Percentiles rank a stretch among this genome's conserved stretches.
phyloP scores from a whole-genome alignment of 2,888 invertebrate species.

The Endotricha flammealis region DNA sequence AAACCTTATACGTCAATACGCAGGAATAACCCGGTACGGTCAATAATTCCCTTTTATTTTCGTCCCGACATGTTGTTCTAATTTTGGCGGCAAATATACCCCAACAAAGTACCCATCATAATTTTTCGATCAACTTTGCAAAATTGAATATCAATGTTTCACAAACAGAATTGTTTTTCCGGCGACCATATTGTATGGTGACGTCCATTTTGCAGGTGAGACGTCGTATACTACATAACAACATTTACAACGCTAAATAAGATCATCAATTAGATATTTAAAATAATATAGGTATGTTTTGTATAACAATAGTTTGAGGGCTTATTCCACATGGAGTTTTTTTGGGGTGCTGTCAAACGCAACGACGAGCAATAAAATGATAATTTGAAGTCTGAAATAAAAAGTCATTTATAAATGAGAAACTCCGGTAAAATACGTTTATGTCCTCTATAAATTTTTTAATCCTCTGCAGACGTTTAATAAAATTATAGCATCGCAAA shows the following conservation, averaged over 20 bases:
- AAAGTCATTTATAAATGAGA: no score
- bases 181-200: neutral
- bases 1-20: no score
- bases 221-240: neutral
- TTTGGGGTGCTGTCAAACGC: no score
- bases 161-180: neutral
- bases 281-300: neutral
- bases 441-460: no score
- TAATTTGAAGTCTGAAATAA: no score
- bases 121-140: neutral
- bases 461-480: no score
- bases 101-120: neutral
- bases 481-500: no score
- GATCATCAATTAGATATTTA: neutral
- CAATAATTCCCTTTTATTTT: neutral
- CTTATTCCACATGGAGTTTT: no score
- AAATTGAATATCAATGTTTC: neutral
- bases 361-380: no score
- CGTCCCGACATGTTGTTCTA: neutral
- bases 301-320: no score
- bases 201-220: neutral
- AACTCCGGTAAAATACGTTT: no score
- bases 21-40: no score
- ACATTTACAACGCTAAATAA: neutral
- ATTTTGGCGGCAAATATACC: neutral